Base-by-base conservation (phyloP, 2,797 vertebrate genomes). In the Poecilia wingei region DNA sequence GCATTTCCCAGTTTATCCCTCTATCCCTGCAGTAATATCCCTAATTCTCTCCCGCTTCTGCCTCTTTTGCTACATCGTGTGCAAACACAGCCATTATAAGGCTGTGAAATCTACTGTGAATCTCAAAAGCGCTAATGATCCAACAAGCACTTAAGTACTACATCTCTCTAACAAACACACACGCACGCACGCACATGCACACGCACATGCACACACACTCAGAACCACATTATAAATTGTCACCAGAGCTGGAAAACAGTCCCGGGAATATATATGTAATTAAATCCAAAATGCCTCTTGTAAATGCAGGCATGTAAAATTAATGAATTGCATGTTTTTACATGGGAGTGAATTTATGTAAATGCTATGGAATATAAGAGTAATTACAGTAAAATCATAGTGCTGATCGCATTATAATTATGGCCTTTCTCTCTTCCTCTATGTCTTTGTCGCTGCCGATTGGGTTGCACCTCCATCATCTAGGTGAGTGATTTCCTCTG, bases 91-190 rank as follows among this genome's bases (percentile, higher is more conserved):
- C 90, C 88, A 92, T 94, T 93, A 92, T 85, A 86, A 84, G 76
- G 76, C 90, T 92, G 89, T 89, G 88, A 93, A 91, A 92, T 91
- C 89, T 91, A 92, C 91, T 88, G 92, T 91, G 92, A 91, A 88
- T 92, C 90, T 92, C 85, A 87, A 88, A 91, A 89, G 91, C 87
- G 80, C 89, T 93, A 93, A 94, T 94, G 88, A 94, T 90, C 88
- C 92, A 87, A 90, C 90, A 88, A 81, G 80, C 88, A 88, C 87
- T 92, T 92, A 85, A 89, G 89, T 80, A 81, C 74, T 82, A 86
- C 85, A 71, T 88, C 77, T 70, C 77, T n/a, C 82, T 25, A 68
- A 25, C 76, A 76, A 49, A 55, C 75, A 77, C 47, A 77, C 77
- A 70, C 72, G 49, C 57, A 6, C 36, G 59, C 45, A 51, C 55